phyloP scores from a whole-genome alignment of 2,113 vertebrate genomes.

The Hippocampus barbouri region DNA sequence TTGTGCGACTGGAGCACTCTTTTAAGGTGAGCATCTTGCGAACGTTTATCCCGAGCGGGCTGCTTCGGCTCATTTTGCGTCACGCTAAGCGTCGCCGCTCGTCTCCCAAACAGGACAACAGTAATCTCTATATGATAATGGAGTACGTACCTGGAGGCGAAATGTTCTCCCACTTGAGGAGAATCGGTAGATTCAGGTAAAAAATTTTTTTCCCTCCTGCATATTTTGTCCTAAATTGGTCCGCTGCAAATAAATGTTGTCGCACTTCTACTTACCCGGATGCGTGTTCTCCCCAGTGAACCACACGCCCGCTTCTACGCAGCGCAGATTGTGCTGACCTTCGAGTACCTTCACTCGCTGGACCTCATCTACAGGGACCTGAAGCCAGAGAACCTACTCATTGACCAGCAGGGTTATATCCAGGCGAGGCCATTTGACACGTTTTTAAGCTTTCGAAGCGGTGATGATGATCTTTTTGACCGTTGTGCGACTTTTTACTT shows the following conservation, averaged over 20 bases:
- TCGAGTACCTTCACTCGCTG: constrained; percentile 91
- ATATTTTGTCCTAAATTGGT: not conserved
- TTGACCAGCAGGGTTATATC: constrained; percentile 92
- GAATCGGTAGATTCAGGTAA: constrained; percentile 89
- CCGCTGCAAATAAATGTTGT: constrained; percentile 5
- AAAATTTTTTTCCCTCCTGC: constrained; percentile 1
- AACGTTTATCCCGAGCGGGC: not conserved
- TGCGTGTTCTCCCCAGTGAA: constrained; percentile 70
- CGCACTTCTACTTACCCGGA: not conserved
- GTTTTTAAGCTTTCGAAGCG: not conserved
- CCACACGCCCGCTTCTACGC: constrained; percentile 92
- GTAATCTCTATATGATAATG: constrained; percentile 93
- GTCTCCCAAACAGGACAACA: constrained; percentile 76
- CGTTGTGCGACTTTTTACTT: not conserved
- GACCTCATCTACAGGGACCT: constrained; percentile 94
- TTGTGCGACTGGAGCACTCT: constrained; percentile 88
- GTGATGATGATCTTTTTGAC: too few relatives aligned
- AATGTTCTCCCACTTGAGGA: constrained; percentile 91
- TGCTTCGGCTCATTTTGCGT: not conserved
- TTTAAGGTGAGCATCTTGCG: constrained; percentile 77
- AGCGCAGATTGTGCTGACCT: constrained; percentile 91
- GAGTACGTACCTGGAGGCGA: constrained; percentile 90
- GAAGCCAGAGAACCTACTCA: constrained; percentile 92
- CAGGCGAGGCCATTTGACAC: constrained; percentile 62
- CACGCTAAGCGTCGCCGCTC: constrained; percentile 6